Evolutionary conservation across 2,113 vertebrate species (phyloP), one percentile per base, ranked within the genome.

Genomic region (Datnioides undecimradiatus): DNA sequence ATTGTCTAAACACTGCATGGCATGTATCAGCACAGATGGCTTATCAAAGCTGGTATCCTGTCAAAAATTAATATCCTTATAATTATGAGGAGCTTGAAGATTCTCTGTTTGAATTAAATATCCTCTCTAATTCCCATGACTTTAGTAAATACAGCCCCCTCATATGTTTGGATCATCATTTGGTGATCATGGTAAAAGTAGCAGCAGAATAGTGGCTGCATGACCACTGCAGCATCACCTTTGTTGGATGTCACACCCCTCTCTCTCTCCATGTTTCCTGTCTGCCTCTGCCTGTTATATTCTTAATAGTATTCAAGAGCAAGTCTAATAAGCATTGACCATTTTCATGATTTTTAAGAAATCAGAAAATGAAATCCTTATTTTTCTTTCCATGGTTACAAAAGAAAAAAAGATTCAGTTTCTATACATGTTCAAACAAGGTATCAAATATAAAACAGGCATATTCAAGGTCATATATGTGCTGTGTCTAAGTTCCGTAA

Each of bases 1-100:
- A 72, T 72, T 14, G 40, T 79, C 67, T 31, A 31, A 74, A 62
- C 21, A 0, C 46, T 68, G 65, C 46, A 41, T 25, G 45, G 49
- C 36, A 23, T 38, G 17, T 64, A 33, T 49, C 54, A 27, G 34
- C 57, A 62, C 49, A 80, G 41, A 68, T 64, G 73, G 58, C 34
- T 67, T 40, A 62, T 66, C 17, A 52, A 73, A 71, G 49, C 51
- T 60, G 25, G 14, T 57, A 12, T 21, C 51, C 8, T 21, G 38
- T 73, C 55, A 38, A 74, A 59, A 71, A 60, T 4, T 0, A 29
- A 72, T 21, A 48, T 36, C 8, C 6, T 38, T 43, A 16, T 16
- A 19, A 43, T 46, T 45, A 21, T 12, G 45, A 55, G 33, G 4
- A 57, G 9, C 14, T 51, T 68, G 8, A 51, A 45, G 41, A 63